These are phyloP conservation scores for Galleria mellonella DNA, from an alignment of 1,140 invertebrate genomes.

Conservation along the genomic window DNA sequence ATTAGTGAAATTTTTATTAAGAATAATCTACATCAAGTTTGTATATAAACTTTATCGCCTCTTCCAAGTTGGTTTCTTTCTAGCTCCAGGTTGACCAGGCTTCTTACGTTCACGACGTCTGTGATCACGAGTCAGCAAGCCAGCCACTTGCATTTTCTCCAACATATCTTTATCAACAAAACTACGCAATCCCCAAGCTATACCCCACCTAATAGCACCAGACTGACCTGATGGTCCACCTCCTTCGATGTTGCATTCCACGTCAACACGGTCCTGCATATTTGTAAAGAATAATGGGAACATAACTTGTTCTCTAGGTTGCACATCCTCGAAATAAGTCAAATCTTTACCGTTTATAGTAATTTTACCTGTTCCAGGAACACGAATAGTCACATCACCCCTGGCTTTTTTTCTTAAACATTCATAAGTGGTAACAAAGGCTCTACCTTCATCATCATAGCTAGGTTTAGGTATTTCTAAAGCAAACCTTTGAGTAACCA, in stretches of 20 bases:
- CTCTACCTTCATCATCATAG: constrained; percentile 79
- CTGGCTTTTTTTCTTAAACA: constrained; percentile 82
- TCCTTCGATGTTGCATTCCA: constrained; percentile 83
- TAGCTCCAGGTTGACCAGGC: constrained; percentile 91
- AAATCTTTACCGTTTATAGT: constrained; percentile 87
- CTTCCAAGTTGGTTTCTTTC: constrained; percentile 96
- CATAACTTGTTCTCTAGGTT: constrained; percentile 86
- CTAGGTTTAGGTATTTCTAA: constrained; percentile 77
- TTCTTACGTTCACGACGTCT: constrained; percentile 93
- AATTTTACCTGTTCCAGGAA: constrained; percentile 88
- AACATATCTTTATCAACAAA: constrained; percentile 86
- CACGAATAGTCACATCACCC: constrained; percentile 79
- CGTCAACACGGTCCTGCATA: constrained; percentile 86
- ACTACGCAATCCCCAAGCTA: constrained; percentile 84
- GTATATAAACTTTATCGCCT: constrained; percentile 79
- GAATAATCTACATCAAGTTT: neutral
- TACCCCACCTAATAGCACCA: constrained; percentile 90
- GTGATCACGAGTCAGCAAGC: constrained; percentile 88
- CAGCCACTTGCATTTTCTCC: constrained; percentile 94
- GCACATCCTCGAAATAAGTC: constrained; percentile 81
- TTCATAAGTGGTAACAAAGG: constrained; percentile 82
- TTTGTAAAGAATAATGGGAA: constrained; percentile 90
- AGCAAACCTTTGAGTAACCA: constrained; percentile 73
- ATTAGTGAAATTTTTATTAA: neutral
- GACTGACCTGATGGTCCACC: constrained; percentile 86